Evolutionary conservation across 1,140 invertebrate genomes (phyloP), one percentile per base, ranked within the genome.

Genomic region (Metopolophium dirhodum): DNA sequence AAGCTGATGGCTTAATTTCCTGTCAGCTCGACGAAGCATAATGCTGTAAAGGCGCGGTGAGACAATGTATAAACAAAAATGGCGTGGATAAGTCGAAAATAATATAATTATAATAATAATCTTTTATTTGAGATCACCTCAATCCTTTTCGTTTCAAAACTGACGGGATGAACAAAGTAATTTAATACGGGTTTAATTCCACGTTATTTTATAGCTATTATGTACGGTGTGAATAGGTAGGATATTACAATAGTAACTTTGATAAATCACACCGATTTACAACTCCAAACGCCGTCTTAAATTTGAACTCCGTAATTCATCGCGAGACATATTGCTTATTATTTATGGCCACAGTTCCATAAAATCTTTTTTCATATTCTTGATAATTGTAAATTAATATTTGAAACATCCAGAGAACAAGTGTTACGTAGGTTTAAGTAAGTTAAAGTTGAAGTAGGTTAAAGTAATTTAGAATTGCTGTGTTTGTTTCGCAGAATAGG

Each of bases 181-280:
- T 90, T 61, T 61, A 41, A 61, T 90, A 61, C 6, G 14, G 35
- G 23, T 61, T 61, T 61, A 90, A 45, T 90, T 61, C 57, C 4
- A 41, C 51, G 51, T 90, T 26, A 37, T 90, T 41, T 90, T 57
- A 51, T 30, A 35, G 1, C 86, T 88, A 51, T 89, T 89, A 35
- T 54, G 35, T 23, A 35, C 20, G 8, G 18, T 37, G 49, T 89
- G 49, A 37, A 89, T 89, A 54, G 87, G 4, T 89, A 54, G n/a
- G 1, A 35, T 89, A 35, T 54, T 54, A 89, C 20, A 22, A 89
- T 89, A 54, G 41, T 54, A 89, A n/a, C 45, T 51, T 22, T 49
- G 86, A 89, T 89, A 89, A 89, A 89, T 89, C 87, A 89, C 87
- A 49, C 30, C 47, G 4, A 47, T 87, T 87, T 87, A n/a, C 26